Percentiles rank a stretch among this genome's conserved stretches.
These are phyloP conservation scores for Catocala nupta DNA, from an alignment of 2,888 invertebrate genomes.

Conservation along the genomic window DNA sequence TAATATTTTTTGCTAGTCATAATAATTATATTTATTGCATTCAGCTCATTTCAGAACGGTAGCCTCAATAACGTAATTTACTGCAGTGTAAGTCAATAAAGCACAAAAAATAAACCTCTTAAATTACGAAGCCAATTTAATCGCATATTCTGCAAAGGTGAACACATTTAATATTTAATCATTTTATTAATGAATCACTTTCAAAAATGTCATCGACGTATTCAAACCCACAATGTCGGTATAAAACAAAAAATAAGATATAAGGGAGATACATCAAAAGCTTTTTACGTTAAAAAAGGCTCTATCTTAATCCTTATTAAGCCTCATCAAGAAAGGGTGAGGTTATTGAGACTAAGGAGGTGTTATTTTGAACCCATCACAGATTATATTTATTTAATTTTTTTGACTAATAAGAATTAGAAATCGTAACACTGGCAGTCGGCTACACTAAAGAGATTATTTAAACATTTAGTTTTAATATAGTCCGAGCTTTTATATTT, in stretches of 20 bases:
- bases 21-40: no score
- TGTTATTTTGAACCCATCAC: constrained; percentile 80
- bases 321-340: constrained; percentile 77
- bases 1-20: no score
- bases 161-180: constrained; percentile 25
- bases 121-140: constrained; percentile 15
- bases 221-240: constrained; percentile 57
- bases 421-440: constrained; percentile 79
- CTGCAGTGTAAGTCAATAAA: no score
- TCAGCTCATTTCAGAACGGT: neutral
- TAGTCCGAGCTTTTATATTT: neutral
- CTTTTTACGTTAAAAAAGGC: constrained; percentile 82
- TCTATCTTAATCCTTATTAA: constrained; percentile 86
- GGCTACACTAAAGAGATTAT: constrained; percentile 62
- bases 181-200: constrained; percentile 43
- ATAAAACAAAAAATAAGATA: constrained; percentile 65
- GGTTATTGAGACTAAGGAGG: constrained; percentile 75
- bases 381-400: constrained; percentile 74
- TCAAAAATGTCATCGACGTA: constrained; percentile 57
- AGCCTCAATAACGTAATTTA: neutral
- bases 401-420: constrained; percentile 57
- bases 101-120: neutral
- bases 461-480: constrained; percentile 29
- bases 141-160: constrained; percentile 19
- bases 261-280: constrained; percentile 79